phyloP scores from a whole-genome alignment of 2,113 vertebrate genomes.

The Salvelinus alpinus region DNA sequence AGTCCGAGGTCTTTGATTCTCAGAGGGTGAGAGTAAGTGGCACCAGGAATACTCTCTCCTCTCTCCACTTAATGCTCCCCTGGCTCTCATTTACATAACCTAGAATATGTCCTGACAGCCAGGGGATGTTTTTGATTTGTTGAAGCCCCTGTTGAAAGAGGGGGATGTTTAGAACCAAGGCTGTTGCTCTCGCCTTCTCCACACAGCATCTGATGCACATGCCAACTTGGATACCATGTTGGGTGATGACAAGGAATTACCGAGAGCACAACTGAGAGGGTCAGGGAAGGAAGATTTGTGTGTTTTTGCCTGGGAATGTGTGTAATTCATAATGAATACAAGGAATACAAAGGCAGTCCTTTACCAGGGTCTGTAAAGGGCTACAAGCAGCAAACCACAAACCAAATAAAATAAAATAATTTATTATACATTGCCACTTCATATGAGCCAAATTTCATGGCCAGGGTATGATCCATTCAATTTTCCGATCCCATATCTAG shows the following conservation, averaged over 20 bases:
- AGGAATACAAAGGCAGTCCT: conserved; percentile 2
- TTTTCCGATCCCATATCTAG: conserved; percentile 55
- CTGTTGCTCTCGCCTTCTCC: neutral
- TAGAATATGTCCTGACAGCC: conserved; percentile 13
- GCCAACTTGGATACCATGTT: conserved; percentile 33
- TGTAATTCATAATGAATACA: neutral
- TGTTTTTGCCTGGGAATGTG: neutral
- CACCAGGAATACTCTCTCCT: neutral
- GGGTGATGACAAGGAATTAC: conserved; percentile 1
- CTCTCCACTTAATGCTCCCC: neutral
- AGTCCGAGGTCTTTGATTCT: neutral
- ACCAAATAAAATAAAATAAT: neutral
- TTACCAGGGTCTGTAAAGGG: neutral
- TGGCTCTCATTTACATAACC: conserved; percentile 14
- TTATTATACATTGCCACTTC: neutral
- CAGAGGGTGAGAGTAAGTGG: neutral
- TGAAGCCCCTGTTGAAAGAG: conserved; percentile 21
- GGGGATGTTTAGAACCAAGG: conserved; percentile 21
- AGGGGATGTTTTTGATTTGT: conserved; percentile 37
- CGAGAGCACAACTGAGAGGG: neutral
- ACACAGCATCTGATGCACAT: conserved; percentile 14
- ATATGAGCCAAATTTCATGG: conserved; percentile 22
- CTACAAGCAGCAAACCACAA: neutral
- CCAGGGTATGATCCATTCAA: conserved; percentile 44
- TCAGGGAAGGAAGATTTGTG: conserved; percentile 1